Evolutionary conservation across 2,113 vertebrate genomes (phyloP), one percentile per base, ranked within the genome.

Genomic region (Podarcis cretensis): DNA sequence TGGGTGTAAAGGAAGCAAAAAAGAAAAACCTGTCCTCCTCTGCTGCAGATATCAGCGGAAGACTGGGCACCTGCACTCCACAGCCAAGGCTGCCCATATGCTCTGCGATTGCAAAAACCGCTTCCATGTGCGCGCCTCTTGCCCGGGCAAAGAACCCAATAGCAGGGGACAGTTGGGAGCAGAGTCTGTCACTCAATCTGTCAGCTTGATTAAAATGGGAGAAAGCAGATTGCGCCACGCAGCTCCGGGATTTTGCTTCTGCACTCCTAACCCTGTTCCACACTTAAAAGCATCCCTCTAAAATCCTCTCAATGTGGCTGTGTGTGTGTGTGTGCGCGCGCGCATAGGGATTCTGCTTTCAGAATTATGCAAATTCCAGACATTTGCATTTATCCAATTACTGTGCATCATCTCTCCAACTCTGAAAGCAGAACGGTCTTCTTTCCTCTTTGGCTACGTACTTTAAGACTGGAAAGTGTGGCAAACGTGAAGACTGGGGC

Each of bases 301-400:
- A 35, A 0, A 0, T 1, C 65, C n/a, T n/a, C 21, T 5, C 73
- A 16, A 16, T 74, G n/a, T 35, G 32, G 0, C 1, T 8, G 25
- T 0, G 1, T 0, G 0, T 23, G 57, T 59, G 3, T 8, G 23
- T 0, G 1, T 25, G 20, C 30, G 69, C 2, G 35, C 2, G 35
- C 20, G 57, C 14, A 54, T 2, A 0, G 0, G 1, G 4, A 30
- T 40, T 63, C 87, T n/a, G 80, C 69, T 63, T 57, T 37, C 87
- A 54, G 37, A 32, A 83, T 40, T 75, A 54, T 35, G 69, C 37
- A 48, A 76, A 48, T 40, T 10, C 7, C 37, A 32, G 13, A 9
- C 71, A 48, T 48, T 30, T 48, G 57, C 71, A 27, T 25, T 9
- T 7, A 75, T 48, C 32, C 37, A 65, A 40, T 59, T 40, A 6